Conservation (phyloP, 2,113 vertebrate species). For the Gracilinanus agilis region DNA sequence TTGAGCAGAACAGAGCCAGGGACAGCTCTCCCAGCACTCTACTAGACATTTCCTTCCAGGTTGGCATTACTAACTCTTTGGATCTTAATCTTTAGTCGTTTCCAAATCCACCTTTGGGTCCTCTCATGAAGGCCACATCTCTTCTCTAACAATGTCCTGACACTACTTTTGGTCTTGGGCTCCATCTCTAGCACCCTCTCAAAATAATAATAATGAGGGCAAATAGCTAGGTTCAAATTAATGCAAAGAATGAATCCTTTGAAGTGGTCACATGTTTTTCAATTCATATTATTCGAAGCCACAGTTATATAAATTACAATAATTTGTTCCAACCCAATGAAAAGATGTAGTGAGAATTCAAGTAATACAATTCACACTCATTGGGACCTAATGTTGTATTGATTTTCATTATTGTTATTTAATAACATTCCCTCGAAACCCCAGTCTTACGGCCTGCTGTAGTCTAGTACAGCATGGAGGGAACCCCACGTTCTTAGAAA, state of each 20-base stretch:
- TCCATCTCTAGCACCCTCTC: background rate
- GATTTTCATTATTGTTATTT: background rate
- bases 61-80: background rate
- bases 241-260: background rate
- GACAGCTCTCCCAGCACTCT: background rate
- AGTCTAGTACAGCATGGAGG: background rate
- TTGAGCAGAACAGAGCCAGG: background rate
- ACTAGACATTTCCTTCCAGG: background rate
- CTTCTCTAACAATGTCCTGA: background rate
- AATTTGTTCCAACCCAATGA: background rate
- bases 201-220: background rate
- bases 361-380: background rate
- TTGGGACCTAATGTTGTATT: background rate
- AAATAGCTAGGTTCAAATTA: background rate
- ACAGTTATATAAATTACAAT: background rate
- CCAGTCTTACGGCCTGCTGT: background rate
- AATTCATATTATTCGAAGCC: background rate
- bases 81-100: background rate
- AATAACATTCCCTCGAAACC: background rate
- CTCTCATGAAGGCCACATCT: background rate
- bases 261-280: background rate
- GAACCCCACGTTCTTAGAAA: background rate
- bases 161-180: background rate
- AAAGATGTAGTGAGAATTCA: background rate
- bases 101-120: background rate